Percentiles rank a stretch among this genome's conserved stretches.
phyloP scores from a whole-genome alignment of 2,888 invertebrate genomes.

The Micoletzkya japonica region DNA sequence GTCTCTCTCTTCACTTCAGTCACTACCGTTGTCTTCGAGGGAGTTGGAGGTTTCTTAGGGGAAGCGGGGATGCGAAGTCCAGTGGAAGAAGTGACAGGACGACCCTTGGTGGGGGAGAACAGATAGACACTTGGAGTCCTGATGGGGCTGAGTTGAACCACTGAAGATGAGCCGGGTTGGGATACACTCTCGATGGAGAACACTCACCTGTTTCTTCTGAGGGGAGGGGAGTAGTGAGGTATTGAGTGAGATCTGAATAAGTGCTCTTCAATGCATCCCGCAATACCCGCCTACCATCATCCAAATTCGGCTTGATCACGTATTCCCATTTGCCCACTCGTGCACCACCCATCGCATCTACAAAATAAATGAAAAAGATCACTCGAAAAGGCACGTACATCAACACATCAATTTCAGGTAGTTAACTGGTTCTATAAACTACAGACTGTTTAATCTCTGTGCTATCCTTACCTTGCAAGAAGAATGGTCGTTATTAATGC shows the following conservation, averaged over 20 bases:
- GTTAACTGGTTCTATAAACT: too few relatives aligned
- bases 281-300: not conserved
- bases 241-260: constrained; percentile 1
- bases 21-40: not conserved
- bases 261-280: not conserved
- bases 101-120: constrained; percentile 14
- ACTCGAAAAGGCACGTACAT: too few relatives aligned
- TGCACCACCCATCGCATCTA: constrained; percentile 2
- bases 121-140: not conserved
- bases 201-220: constrained; percentile 10
- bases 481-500: too few relatives aligned
- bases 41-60: constrained; percentile 17
- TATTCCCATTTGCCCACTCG: constrained; percentile 4
- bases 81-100: not conserved
- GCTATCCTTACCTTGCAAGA: too few relatives aligned
- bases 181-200: not conserved
- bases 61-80: constrained; percentile 22
- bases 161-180: too few relatives aligned
- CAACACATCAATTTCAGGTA: not conserved
- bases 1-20: constrained; percentile 22
- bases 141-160: not conserved
- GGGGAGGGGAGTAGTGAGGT: not conserved
- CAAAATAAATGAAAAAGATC: not conserved
- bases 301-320: constrained; percentile 9
- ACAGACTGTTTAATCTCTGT: too few relatives aligned